A percentile compares a stretch with the other conserved stretches of the same genome.
These are phyloP conservation scores for Cryptus armator DNA, from an alignment of 2,888 invertebrate genomes.

Conservation along the genomic window DNA sequence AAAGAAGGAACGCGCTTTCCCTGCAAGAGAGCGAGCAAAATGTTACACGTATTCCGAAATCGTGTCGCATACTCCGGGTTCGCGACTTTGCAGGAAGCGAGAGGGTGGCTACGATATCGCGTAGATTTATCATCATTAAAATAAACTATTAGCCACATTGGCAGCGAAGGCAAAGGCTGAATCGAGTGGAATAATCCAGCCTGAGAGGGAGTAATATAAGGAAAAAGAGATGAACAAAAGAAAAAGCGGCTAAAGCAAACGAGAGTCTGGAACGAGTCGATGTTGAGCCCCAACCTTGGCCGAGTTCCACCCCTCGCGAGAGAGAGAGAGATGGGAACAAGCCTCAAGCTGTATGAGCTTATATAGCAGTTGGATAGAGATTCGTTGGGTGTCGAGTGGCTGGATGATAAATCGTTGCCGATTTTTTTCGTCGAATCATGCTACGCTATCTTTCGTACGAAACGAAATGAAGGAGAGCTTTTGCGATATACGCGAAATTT, in stretches of 20 bases:
- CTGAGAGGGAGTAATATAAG: background rate
- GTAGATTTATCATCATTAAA: slow-evolving; percentile 49
- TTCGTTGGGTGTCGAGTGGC: slow-evolving; percentile 16
- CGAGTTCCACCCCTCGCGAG: slow-evolving; percentile 46
- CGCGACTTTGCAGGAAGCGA: background rate
- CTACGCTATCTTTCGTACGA: slow-evolving; percentile 20
- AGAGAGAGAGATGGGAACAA: slow-evolving; percentile 7
- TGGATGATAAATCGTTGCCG: slow-evolving; percentile 60
- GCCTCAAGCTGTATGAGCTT: slow-evolving; percentile 17
- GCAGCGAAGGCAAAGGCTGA: slow-evolving; percentile 26
- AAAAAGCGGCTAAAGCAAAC: slow-evolving; percentile 28
- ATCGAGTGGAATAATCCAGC: slow-evolving; percentile 31
- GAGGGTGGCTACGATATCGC: background rate
- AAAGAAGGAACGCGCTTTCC: slow-evolving; percentile 24
- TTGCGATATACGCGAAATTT: slow-evolving; percentile 4
- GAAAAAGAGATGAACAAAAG: slow-evolving; percentile 22
- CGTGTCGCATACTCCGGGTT: slow-evolving; percentile 15
- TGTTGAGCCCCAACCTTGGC: slow-evolving; percentile 57
- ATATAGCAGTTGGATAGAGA: background rate
- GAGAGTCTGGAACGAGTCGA: slow-evolving; percentile 53
- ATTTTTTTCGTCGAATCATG: slow-evolving; percentile 58
- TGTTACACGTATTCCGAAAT: slow-evolving; percentile 35
- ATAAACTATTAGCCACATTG: slow-evolving; percentile 56
- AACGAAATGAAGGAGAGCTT: slow-evolving; percentile 15
- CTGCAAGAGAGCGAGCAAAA: background rate